A percentile compares a stretch with the other conserved stretches of the same genome.
Evolutionary conservation across 1,140 invertebrate genomes (phyloP).

Genomic region (Drosophila watanabei): DNA sequence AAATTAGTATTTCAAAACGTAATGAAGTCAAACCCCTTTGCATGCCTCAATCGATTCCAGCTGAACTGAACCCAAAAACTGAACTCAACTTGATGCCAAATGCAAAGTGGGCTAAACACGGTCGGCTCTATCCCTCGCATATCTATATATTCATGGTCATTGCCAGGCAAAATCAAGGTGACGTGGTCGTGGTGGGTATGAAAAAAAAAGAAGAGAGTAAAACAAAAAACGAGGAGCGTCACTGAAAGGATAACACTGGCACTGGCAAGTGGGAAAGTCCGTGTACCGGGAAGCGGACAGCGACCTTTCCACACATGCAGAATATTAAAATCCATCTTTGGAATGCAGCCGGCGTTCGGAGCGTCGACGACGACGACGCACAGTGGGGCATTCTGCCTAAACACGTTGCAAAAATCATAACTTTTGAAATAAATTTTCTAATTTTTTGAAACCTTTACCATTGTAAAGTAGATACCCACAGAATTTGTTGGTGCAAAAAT

Average conservation of each 20-base stretch:
- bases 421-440: too few relatives aligned
- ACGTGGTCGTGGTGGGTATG: constrained; percentile 34
- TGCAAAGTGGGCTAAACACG: constrained; percentile 79
- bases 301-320: constrained; percentile 84
- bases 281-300: constrained; percentile 64
- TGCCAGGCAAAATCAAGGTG: constrained; percentile 79
- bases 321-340: constrained; percentile 85
- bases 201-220: constrained; percentile 38
- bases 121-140: constrained; percentile 47
- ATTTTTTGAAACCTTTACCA: too few relatives aligned
- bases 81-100: constrained; percentile 37
- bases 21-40: constrained; percentile 1
- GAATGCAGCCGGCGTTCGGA: constrained; percentile 74
- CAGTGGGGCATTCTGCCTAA: too few relatives aligned
- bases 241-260: constrained; percentile 53
- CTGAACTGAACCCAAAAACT: background rate
- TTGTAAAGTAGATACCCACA: too few relatives aligned
- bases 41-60: constrained; percentile 17
- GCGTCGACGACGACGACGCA: constrained; percentile 68
- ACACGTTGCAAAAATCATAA: too few relatives aligned
- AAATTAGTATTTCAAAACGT: background rate
- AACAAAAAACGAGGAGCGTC: constrained; percentile 23
- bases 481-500: too few relatives aligned
- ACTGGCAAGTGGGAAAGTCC: constrained; percentile 28
- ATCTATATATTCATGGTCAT: constrained; percentile 78